phyloP scores from a whole-genome alignment of 2,888 invertebrate species.

The Cephus pygmeus region DNA sequence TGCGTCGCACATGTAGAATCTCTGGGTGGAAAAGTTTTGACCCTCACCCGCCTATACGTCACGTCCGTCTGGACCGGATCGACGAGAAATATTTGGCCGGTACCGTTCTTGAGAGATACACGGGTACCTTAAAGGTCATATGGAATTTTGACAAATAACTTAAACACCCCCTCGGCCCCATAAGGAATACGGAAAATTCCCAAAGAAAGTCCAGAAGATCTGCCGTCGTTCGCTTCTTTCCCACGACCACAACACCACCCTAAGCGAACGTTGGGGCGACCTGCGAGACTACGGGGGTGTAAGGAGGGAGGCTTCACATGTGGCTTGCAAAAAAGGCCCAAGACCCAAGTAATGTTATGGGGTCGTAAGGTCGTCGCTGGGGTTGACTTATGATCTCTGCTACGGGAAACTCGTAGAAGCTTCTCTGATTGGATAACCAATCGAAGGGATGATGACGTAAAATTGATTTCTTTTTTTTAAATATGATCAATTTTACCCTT shows the following conservation, averaged over 20 bases:
- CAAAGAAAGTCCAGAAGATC: conserved; percentile 34
- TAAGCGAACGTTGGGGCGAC: conserved; percentile 45
- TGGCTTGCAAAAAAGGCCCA: conserved; percentile 45
- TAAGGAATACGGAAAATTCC: background rate
- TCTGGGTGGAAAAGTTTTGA: conserved; percentile 38
- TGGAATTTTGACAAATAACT: background rate
- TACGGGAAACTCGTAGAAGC: background rate
- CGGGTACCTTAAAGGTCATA: background rate
- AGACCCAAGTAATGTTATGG: background rate
- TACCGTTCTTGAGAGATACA: background rate
- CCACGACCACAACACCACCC: conserved; percentile 51
- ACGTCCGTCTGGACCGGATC: background rate
- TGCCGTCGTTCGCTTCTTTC: conserved; percentile 42
- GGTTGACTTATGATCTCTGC: background rate
- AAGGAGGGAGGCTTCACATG: conserved; percentile 42
- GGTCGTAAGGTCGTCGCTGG: background rate
- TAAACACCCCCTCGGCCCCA: background rate
- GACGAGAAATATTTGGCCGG: background rate
- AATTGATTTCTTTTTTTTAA: no score
- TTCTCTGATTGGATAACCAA: background rate
- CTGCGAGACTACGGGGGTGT: conserved; percentile 48
- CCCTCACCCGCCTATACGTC: conserved; percentile 13
- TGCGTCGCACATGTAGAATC: conserved; percentile 44
- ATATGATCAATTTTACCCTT: background rate
- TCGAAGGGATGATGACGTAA: background rate